These are phyloP conservation scores for Bombus confusus DNA, from an alignment of 1,140 invertebrate genomes.

Conservation along the genomic window DNA sequence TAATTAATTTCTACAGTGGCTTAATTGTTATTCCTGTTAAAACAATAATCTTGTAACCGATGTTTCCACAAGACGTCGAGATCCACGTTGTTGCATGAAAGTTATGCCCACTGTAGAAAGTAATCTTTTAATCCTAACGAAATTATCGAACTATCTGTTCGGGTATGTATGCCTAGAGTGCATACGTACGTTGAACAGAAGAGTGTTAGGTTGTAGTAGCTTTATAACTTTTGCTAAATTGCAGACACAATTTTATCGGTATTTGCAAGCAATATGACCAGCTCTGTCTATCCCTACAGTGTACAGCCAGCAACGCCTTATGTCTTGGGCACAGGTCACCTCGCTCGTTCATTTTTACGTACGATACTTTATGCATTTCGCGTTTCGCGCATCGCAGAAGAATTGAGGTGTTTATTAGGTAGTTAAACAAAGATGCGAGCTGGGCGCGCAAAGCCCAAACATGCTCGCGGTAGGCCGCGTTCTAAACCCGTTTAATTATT, in stretches of 20 bases:
- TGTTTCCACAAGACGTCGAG: neutral
- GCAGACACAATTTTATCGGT: slow-evolving; percentile 65
- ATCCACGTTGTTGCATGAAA: neutral
- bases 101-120: slow-evolving; percentile 36
- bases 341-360: slow-evolving; percentile 79
- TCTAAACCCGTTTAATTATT: slow-evolving; percentile 78
- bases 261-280: slow-evolving; percentile 78
- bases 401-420: slow-evolving; percentile 66
- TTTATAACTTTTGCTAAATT: slow-evolving; percentile 66
- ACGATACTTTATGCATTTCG: slow-evolving; percentile 76
- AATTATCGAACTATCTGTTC: slow-evolving; percentile 37
- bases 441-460: slow-evolving; percentile 82
- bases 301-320: slow-evolving; percentile 78
- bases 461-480: slow-evolving; percentile 79
- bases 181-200: slow-evolving; percentile 38
- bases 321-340: slow-evolving; percentile 77
- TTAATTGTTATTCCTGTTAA: neutral
- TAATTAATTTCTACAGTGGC: slow-evolving; percentile 56
- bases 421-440: slow-evolving; percentile 71
- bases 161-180: slow-evolving; percentile 33
- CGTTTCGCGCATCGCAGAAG: slow-evolving; percentile 78
- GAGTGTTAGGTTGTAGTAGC: slow-evolving; percentile 16
- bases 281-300: slow-evolving; percentile 82
- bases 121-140: slow-evolving; percentile 25
- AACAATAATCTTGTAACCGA: neutral